phyloP scores from a whole-genome alignment of 2,888 invertebrate species.

The Noctua janthina region DNA sequence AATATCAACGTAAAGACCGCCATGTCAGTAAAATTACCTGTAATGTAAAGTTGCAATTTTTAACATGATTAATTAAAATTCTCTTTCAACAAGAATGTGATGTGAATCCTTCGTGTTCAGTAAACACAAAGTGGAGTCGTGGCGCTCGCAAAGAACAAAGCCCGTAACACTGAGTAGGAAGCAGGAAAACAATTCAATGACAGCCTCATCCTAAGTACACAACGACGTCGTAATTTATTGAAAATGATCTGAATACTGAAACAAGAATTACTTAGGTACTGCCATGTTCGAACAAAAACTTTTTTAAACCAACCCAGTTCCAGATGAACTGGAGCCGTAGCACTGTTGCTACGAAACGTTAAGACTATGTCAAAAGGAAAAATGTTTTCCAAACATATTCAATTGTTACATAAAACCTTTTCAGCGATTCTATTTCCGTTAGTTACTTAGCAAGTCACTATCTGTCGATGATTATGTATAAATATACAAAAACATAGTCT shows the following conservation, averaged over 20 bases:
- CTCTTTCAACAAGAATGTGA: slow-evolving; percentile 47
- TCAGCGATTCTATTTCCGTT: slow-evolving; percentile 37
- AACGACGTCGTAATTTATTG: slow-evolving; percentile 52
- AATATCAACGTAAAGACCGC: slow-evolving; percentile 17
- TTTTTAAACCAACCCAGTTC: neutral
- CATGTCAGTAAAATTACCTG: slow-evolving; percentile 18
- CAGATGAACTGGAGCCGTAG: neutral
- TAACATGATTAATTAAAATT: slow-evolving; percentile 43
- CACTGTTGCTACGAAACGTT: slow-evolving; percentile 3
- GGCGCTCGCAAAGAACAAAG: slow-evolving; percentile 63
- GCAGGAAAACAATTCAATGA: slow-evolving; percentile 70
- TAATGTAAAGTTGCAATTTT: slow-evolving; percentile 24
- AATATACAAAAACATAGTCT: slow-evolving; percentile 37
- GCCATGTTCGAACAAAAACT: neutral
- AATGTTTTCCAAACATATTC: slow-evolving; percentile 6
- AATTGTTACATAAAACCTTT: slow-evolving; percentile 47
- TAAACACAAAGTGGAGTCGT: slow-evolving; percentile 52
- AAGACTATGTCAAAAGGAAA: slow-evolving; percentile 26
- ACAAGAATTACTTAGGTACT: neutral
- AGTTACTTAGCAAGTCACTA: slow-evolving; percentile 18
- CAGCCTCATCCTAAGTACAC: slow-evolving; percentile 58
- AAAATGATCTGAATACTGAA: slow-evolving; percentile 53
- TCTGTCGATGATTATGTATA: slow-evolving; percentile 43
- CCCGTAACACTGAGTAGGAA: slow-evolving; percentile 60
- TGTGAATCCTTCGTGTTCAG: slow-evolving; percentile 57